Conservation (phyloP, 1,140 invertebrate species). For the Drosophila albomicans region DNA sequence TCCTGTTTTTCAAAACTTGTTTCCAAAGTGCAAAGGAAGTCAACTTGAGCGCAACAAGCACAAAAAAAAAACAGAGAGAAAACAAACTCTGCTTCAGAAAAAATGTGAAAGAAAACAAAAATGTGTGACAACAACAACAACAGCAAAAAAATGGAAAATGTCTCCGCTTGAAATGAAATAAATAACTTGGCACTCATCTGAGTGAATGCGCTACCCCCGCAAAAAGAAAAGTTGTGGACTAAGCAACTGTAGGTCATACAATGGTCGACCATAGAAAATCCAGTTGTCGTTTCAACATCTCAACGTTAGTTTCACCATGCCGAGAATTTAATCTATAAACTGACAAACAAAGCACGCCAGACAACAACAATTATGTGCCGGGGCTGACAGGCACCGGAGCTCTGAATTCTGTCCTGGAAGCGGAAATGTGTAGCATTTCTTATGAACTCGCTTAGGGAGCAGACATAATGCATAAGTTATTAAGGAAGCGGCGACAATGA, state of each 20-base stretch:
- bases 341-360: conserved; percentile 42
- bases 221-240: conserved; percentile 2
- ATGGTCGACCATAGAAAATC: conserved; percentile 11
- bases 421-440: conserved; percentile 45
- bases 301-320: conserved; percentile 13
- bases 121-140: background rate
- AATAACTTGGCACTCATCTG: conserved; percentile 59
- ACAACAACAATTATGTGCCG: conserved; percentile 39
- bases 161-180: conserved; percentile 50
- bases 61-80: conserved; percentile 26
- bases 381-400: conserved; percentile 6
- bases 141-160: conserved; percentile 33
- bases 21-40: conserved; percentile 78
- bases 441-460: conserved; percentile 24
- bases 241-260: conserved; percentile 25
- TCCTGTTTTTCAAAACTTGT: conserved; percentile 82
- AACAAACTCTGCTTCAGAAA: conserved; percentile 11
- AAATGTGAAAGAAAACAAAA: conserved; percentile 27
- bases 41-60: conserved; percentile 74
- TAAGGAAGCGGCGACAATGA: conserved; percentile 34
- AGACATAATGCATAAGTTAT: conserved; percentile 52
- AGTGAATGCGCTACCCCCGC: conserved; percentile 5
- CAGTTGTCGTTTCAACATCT: conserved; percentile 8
- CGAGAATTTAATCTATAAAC: conserved; percentile 42
- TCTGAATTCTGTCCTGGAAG: conserved; percentile 21